Evolutionary conservation across 2,888 invertebrate species (phyloP), one percentile per base, ranked within the genome.

Genomic region (Achlya flavicornis): DNA sequence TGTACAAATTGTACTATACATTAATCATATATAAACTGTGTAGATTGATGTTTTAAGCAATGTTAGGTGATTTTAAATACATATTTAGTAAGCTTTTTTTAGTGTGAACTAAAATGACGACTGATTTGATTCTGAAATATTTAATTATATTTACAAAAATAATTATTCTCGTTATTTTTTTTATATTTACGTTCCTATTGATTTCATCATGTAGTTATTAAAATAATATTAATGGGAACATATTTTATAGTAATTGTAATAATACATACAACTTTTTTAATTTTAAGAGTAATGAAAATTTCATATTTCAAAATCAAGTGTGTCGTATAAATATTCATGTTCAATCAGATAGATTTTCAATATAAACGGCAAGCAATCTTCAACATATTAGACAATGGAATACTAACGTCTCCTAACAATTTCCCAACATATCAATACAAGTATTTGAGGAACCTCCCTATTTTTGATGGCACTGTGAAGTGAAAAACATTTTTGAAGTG

Each of bases 361-460:
- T 14, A 46, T 53, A 4, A 53, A 70, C 70, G 68, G 71, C 16
- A 87, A 89, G 86, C 86, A 89, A 89, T 88, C 72, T 74, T 72
- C 65, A 66, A 84, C 85, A 84, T 85, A 85, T 83, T 77, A 70
- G 72, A 63, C 60, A 41, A 59, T 68, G 69, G 73, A 66, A 69
- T 73, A 71, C 70, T 67, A 68, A 67, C 69, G 64, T 73, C 64
- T 74, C 80, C 80, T 78, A 84, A 83, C 81, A 87, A 86, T 84
- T 85, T 75, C 74, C 70, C 76, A 72, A 91, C 91, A 91, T 91
- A 91, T 91, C 91, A 90, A 84, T 78, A 67, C 7, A 7, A 19
- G 19, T 19, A 53, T 19, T 53, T 72, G 75, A 71, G 66, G 75
- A 75, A 80, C 72, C 79, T 78, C 79, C 66, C 78, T 71, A 69